Conservation (phyloP, 2,888 invertebrate species). For the Macrostomum cliftonense region DNA sequence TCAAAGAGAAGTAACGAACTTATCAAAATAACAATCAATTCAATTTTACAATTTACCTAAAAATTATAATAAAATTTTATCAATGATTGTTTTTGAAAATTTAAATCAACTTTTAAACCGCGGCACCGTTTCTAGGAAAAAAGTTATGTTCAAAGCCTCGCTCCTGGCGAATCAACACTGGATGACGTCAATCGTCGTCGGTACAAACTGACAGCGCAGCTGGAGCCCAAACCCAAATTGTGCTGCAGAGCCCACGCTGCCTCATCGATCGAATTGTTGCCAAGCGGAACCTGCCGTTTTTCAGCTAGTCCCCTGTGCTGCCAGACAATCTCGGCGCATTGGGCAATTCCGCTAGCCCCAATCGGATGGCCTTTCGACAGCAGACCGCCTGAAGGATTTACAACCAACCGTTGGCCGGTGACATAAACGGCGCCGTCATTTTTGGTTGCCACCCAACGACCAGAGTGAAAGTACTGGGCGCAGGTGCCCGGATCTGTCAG, state of each 20-base stretch:
- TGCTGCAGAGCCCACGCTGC: conserved; percentile 13
- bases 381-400: conserved; percentile 15
- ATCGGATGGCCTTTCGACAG: conserved; percentile 14
- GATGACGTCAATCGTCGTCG: too few relatives aligned
- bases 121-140: too few relatives aligned
- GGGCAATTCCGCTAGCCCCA: conserved; percentile 14
- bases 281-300: conserved; percentile 12
- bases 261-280: conserved; percentile 6
- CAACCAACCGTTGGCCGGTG: conserved; percentile 9
- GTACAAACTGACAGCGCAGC: conserved; percentile 17
- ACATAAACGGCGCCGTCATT: conserved; percentile 16
- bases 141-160: too few relatives aligned
- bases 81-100: too few relatives aligned
- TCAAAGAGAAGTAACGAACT: too few relatives aligned
- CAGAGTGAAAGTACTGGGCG: conserved; percentile 16
- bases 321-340: conserved; percentile 13
- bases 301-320: conserved; percentile 14
- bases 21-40: too few relatives aligned
- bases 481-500: conserved; percentile 20
- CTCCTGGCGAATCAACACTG: too few relatives aligned
- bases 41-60: too few relatives aligned
- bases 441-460: conserved; percentile 19
- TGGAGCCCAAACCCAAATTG: conserved; percentile 16
- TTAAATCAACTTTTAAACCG: too few relatives aligned
- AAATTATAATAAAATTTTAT: too few relatives aligned